Evolutionary conservation across 2,888 invertebrate species (phyloP), one percentile per base, ranked within the genome.

Genomic region (Nemoura dubitans): DNA sequence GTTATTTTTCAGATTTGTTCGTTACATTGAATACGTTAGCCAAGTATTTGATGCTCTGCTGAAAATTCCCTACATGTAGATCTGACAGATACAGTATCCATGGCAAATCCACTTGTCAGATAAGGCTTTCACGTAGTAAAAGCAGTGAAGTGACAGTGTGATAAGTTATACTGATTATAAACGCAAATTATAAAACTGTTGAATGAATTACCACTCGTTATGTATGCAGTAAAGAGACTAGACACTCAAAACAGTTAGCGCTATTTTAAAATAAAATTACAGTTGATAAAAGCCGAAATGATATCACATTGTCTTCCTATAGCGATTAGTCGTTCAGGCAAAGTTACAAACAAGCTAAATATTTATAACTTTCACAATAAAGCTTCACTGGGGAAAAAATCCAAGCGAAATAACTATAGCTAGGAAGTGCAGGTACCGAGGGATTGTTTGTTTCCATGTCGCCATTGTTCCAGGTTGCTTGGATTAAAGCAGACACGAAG

Each of bases 401-500:
- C 2, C 59, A 59, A 21, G 21, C 59, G 59, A 21, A 21, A 21
- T 59, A 21, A 59, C 59, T 59, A n/a, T n/a, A 21, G 59, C 59
- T 59, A 59, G 59, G 59, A 10, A 59, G 59, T 21, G 59, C 59
- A 36, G 36, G 59, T 2, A 14, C 14, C 59, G 59, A 59, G n/a
- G n/a, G 2, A 59, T 21, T 3, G 59, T 59, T 59, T 59, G 59
- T 21, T 59, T 59, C 59, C 59, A 59, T 59, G 59, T 59, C 59
- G 14, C 59, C 59, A 76, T 76, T 84, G 85, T 85, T 90, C 91
- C 93, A 98, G 97, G 97, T 98, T 91, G 97, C 97, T 89, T 98
- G 97, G 97, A 97, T 98, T 92, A 97, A 97, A 92, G 97, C 97
- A 89, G 97, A 97, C 93, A 97, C 97, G 89, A 97, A 97, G 93